Evolutionary conservation across 2,797 vertebrate genomes (phyloP).

Genomic region (Neomorphus geoffroyi): DNA sequence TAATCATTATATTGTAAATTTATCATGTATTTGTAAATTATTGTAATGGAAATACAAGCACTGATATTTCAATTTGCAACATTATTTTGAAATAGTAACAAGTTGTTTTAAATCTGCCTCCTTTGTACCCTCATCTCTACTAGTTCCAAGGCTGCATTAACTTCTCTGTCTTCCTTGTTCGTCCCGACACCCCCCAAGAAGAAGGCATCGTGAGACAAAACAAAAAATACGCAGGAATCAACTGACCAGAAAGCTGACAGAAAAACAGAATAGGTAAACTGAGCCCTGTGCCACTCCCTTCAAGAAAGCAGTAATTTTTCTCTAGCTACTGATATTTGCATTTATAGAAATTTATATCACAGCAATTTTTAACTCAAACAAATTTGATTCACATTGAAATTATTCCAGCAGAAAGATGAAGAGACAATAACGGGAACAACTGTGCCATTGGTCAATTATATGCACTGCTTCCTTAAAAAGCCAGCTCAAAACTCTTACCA

Average conservation of each 20-base stretch:
- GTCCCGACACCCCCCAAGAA: neutral
- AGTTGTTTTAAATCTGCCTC: neutral
- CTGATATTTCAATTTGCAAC: neutral
- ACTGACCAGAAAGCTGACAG: neutral
- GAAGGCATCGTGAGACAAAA: neutral
- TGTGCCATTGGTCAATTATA: neutral
- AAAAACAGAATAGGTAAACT: neutral
- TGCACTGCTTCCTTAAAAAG: neutral
- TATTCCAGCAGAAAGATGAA: neutral
- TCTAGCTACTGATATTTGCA: neutral
- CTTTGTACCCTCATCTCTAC: neutral
- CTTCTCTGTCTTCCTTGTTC: neutral
- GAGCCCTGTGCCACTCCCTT: neutral
- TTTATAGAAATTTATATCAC: neutral
- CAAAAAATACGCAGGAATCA: neutral
- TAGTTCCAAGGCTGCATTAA: neutral
- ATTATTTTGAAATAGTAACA: neutral
- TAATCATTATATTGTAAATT: neutral
- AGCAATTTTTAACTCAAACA: neutral
- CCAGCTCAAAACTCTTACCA: neutral
- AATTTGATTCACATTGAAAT: neutral
- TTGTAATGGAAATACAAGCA: neutral
- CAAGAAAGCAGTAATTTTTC: neutral
- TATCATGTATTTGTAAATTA: neutral
- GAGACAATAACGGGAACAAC: neutral